phyloP scores from a whole-genome alignment of 2,888 invertebrate genomes.

The Lathronympha strigana region DNA sequence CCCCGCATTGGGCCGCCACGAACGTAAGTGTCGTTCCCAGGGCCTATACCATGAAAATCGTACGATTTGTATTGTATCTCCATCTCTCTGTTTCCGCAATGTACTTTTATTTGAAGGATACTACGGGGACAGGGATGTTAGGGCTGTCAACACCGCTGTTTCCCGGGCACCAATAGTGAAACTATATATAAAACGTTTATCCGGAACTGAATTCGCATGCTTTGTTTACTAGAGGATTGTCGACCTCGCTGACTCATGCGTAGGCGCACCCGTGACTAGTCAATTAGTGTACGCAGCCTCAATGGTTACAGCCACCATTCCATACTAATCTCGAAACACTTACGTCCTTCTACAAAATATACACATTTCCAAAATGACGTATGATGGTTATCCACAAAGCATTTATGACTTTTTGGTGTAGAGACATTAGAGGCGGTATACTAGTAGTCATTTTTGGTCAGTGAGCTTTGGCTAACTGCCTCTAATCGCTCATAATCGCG shows the following conservation, averaged over 20 bases:
- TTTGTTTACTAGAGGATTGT: constrained; percentile 42
- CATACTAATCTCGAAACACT: neutral
- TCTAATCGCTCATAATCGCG: constrained; percentile 30
- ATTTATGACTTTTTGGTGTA: constrained; percentile 3
- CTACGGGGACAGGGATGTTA: too few species aligned
- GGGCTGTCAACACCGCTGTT: too few species aligned
- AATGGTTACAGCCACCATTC: neutral
- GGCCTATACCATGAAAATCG: too few species aligned
- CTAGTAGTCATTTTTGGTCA: constrained; percentile 34
- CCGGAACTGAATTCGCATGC: constrained; percentile 38
- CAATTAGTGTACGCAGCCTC: constrained; percentile 36
- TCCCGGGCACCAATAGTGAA: too few species aligned
- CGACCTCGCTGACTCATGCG: constrained; percentile 44
- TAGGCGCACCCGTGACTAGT: constrained; percentile 37
- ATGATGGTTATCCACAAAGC: neutral
- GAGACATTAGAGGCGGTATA: neutral
- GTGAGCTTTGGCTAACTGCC: constrained; percentile 31
- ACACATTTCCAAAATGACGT: neutral
- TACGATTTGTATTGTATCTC: too few species aligned
- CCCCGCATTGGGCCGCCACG: too few species aligned
- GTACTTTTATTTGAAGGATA: too few species aligned
- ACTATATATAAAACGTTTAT: too few species aligned
- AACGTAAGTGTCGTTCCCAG: too few species aligned
- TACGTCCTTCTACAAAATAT: neutral
- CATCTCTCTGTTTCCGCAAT: too few species aligned